Evolutionary conservation across 2,113 vertebrate genomes (phyloP).

Genomic region (Thinocorus orbignyianus): DNA sequence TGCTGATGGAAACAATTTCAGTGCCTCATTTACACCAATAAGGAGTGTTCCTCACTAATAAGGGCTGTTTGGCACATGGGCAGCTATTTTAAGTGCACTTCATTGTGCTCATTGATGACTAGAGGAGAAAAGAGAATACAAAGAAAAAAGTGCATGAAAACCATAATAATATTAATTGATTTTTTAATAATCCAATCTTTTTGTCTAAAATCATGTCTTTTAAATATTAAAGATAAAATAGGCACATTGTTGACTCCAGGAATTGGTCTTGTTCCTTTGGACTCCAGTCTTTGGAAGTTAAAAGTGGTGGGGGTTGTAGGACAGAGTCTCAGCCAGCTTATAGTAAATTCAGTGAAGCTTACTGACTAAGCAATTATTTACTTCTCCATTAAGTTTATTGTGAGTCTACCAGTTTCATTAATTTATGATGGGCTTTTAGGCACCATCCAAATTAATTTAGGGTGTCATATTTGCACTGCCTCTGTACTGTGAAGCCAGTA

Average conservation of each 20-base stretch:
- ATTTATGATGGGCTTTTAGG: not conserved
- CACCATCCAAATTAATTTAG: not conserved
- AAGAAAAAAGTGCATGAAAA: not conserved
- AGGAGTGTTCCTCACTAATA: not conserved
- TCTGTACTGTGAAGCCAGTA: not conserved
- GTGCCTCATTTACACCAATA: not conserved
- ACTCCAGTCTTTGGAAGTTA: not conserved
- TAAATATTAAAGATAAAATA: not conserved
- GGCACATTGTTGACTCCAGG: not conserved
- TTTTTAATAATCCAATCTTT: not conserved
- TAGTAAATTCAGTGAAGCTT: not conserved
- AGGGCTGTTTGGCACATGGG: not conserved
- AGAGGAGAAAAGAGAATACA: not conserved
- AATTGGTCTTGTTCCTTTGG: not conserved
- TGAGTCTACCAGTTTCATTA: not conserved
- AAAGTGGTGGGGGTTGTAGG: fast-evolving
- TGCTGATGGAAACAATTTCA: not conserved
- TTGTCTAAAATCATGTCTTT: not conserved
- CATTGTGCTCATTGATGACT: not conserved
- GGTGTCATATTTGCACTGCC: not conserved
- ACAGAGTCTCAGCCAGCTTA: not conserved
- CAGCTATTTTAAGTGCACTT: not conserved
- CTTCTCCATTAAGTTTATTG: not conserved
- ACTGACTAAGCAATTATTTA: not conserved
- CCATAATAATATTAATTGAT: not conserved